These are phyloP conservation scores for Rhynchophorus ferrugineus DNA, from an alignment of 1,140 invertebrate species.

Conservation along the genomic window DNA sequence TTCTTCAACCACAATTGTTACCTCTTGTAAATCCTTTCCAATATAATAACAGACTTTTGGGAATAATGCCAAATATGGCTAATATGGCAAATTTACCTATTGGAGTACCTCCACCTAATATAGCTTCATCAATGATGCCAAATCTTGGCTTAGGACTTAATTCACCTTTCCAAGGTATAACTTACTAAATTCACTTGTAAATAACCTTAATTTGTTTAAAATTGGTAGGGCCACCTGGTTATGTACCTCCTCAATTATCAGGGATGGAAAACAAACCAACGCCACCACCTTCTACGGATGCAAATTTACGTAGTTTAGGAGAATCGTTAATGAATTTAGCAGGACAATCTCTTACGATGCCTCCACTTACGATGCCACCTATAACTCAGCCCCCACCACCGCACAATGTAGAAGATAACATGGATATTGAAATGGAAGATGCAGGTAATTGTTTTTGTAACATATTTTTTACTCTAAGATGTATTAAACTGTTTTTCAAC, in stretches of 20 bases:
- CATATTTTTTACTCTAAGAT: background rate
- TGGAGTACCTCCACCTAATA: slow-evolving; percentile 57
- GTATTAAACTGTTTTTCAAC: background rate
- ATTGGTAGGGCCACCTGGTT: slow-evolving; percentile 38
- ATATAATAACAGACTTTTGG: slow-evolving; percentile 37
- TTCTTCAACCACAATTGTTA: slow-evolving; percentile 46
- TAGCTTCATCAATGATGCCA: slow-evolving; percentile 47
- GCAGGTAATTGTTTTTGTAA: slow-evolving; percentile 33
- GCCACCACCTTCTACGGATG: slow-evolving; percentile 12
- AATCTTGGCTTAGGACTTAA: slow-evolving; percentile 43
- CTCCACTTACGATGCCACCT: slow-evolving; percentile 37
- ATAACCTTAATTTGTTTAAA: background rate
- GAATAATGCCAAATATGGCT: slow-evolving; percentile 44
- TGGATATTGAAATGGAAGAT: slow-evolving; percentile 57
- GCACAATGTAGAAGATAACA: slow-evolving; percentile 54
- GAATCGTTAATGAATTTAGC: slow-evolving; percentile 30
- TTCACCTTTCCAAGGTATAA: slow-evolving; percentile 34
- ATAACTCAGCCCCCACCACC: slow-evolving; percentile 39
- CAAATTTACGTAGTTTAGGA: slow-evolving; percentile 24
- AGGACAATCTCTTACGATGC: slow-evolving; percentile 30
- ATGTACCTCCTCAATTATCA: slow-evolving; percentile 3
- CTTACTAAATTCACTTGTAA: background rate
- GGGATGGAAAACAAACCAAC: slow-evolving; percentile 9
- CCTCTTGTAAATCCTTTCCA: slow-evolving; percentile 45
- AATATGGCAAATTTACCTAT: slow-evolving; percentile 49